Evolutionary conservation across 2,797 vertebrate genomes (phyloP), one percentile per base, ranked within the genome.

Genomic region (Epinephelus coioides): DNA sequence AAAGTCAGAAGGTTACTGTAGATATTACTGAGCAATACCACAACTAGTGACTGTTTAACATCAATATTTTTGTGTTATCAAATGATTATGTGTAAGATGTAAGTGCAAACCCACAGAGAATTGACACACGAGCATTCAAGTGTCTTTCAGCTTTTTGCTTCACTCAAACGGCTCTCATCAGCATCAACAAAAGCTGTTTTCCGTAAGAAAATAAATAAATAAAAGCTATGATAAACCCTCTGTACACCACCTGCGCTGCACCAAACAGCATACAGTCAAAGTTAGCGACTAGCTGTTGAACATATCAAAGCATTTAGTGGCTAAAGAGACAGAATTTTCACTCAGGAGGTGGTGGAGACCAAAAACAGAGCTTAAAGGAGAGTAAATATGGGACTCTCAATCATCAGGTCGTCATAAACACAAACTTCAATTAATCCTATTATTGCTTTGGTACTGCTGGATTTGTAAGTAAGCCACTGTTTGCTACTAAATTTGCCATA

Each of bases 1-100:
- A 61, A 65, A 51, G 13, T 61, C 23, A 10, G 5, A 59, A 79
- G 59, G 54, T 76, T 49, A 63, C 25, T 1, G 6, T 50, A 54
- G 43, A 47, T 53, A 25, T 47, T 50, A 21, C 38, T 27, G 50
- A 27, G 13, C 11, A 2, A 68, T 11, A 38, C 5, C 46, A 61
- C 13, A 71, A 51, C n/a, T 47, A 51, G 3, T 1, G 1, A 49
- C 11, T 30, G 0, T 53, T 44, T 0, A 9, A 57, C n/a, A 40
- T 46, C 21, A 25, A 1, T 18, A 43, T 15, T 17, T 27, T 57
- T 40, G 18, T n/a, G 12, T 40, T 19, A 51, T 44, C n/a, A 34
- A 53, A 44, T 67, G 25, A 8, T 7, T 17, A 5, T 6, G 5
- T n/a, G 10, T n/a, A 4, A 15, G 44, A 51, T 34, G 30, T 34